Conservation (phyloP, 2,113 vertebrate species). For the Ammodytes marinus region DNA sequence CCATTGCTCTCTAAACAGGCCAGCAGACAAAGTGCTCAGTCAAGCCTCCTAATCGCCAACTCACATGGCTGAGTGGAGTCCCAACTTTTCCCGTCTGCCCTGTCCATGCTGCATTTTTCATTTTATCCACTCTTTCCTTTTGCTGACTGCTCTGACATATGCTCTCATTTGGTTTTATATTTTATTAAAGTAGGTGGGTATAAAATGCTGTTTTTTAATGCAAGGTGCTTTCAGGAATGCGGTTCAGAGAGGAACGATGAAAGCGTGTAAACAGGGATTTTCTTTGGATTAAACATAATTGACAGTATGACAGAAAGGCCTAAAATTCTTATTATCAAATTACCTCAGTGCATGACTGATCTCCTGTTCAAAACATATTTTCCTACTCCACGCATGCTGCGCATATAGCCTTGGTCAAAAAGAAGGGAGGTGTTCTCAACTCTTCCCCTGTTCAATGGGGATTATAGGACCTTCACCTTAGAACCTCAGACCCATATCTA, state of each 20-base stretch:
- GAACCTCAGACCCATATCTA: slow-evolving; percentile 39
- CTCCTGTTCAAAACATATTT: slow-evolving; percentile 33
- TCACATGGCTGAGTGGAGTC: slow-evolving; percentile 83
- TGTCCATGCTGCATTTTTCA: slow-evolving; percentile 73
- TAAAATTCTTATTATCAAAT: slow-evolving; percentile 54
- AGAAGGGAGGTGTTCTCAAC: slow-evolving; percentile 9
- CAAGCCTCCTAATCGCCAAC: slow-evolving; percentile 82
- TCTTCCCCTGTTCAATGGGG: slow-evolving; percentile 32
- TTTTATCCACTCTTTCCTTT: slow-evolving; percentile 57
- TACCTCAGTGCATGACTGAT: slow-evolving; percentile 3
- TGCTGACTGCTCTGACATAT: slow-evolving; percentile 31
- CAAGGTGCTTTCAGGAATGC: slow-evolving; percentile 39
- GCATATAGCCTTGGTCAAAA: slow-evolving; percentile 37
- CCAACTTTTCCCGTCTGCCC: slow-evolving; percentile 81
- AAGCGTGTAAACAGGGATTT: slow-evolving; percentile 39
- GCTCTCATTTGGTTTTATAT: slow-evolving; percentile 36
- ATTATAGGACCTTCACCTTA: slow-evolving; percentile 53
- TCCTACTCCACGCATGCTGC: slow-evolving; percentile 25
- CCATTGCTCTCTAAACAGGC: slow-evolving; percentile 81
- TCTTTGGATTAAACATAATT: slow-evolving; percentile 41
- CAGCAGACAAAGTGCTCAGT: slow-evolving; percentile 85
- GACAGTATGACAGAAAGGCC: slow-evolving; percentile 29
- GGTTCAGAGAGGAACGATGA: slow-evolving; percentile 16
- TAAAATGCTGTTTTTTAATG: slow-evolving; percentile 5
- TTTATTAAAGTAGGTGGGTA: no score